A percentile compares a stretch with the other conserved stretches of the same genome.
phyloP scores from a whole-genome alignment of 2,888 invertebrate genomes.

The Drosophila antonietae region DNA sequence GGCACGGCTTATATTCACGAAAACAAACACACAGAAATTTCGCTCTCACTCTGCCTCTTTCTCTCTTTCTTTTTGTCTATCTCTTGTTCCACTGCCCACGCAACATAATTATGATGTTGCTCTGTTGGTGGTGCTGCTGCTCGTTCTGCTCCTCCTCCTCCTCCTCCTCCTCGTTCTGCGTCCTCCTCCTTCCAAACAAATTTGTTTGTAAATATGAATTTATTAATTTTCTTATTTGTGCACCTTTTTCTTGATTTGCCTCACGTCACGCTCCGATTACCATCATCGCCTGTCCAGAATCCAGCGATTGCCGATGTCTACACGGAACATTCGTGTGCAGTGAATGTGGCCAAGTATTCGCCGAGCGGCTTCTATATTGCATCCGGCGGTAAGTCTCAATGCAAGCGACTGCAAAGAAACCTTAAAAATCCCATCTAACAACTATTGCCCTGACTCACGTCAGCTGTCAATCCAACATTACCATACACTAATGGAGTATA shows the following conservation, averaged over 20 bases:
- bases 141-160: constrained; percentile 7
- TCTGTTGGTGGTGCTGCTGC: constrained; percentile 6
- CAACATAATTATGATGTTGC: constrained; percentile 45
- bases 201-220: constrained; percentile 42
- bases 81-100: constrained; percentile 58
- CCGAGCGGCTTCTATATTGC: constrained; percentile 99
- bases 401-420: constrained; percentile 37
- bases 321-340: constrained; percentile 97
- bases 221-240: constrained; percentile 44
- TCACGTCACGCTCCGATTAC: constrained; percentile 55
- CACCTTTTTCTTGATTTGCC: constrained; percentile 46
- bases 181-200: constrained; percentile 19
- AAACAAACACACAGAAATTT: constrained; percentile 25
- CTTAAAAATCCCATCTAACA: constrained; percentile 10
- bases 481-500: constrained; percentile 17
- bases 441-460: constrained; percentile 42
- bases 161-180: constrained; percentile 1
- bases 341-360: constrained; percentile 98
- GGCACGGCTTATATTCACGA: constrained; percentile 31
- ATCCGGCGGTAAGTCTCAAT: constrained; percentile 92
- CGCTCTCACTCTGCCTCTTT: constrained; percentile 18
- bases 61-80: constrained; percentile 13
- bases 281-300: constrained; percentile 86
- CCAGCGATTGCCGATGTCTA: constrained; percentile 97
- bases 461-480: constrained; percentile 20